Evolutionary conservation across 2,888 invertebrate genomes (phyloP).

Genomic region (Apeira syringaria): DNA sequence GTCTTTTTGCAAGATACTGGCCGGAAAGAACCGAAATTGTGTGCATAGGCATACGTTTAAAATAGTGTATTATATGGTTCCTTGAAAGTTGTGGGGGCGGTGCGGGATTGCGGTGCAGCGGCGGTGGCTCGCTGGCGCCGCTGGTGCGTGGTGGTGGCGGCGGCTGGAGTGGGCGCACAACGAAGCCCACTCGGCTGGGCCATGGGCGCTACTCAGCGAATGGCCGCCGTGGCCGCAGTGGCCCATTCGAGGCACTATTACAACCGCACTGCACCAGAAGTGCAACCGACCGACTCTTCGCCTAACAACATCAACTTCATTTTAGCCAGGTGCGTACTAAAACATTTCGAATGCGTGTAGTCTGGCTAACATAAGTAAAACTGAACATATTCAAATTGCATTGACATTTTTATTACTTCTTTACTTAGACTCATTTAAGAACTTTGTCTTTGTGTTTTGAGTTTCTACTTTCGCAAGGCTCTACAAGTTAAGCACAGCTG

Average conservation of each 20-base stretch:
- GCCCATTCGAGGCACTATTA: conserved; percentile 70
- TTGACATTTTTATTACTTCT: too few species aligned
- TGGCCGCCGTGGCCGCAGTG: conserved; percentile 83
- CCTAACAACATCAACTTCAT: conserved; percentile 85
- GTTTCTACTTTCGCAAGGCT: too few species aligned
- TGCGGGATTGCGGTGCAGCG: conserved; percentile 46
- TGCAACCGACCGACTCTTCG: conserved; percentile 57
- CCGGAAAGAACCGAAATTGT: too few species aligned
- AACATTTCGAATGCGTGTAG: background rate
- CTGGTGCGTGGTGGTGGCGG: conserved; percentile 64
- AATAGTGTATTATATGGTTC: too few species aligned
- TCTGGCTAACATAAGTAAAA: too few species aligned
- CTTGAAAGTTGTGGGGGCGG: conserved; percentile 62
- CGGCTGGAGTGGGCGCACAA: conserved; percentile 65
- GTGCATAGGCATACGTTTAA: too few species aligned
- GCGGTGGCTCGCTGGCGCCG: conserved; percentile 68
- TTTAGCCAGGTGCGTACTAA: conserved; percentile 88
- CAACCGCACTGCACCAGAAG: conserved; percentile 74
- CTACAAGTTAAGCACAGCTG: too few species aligned
- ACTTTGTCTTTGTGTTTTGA: too few species aligned
- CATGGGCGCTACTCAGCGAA: conserved; percentile 87
- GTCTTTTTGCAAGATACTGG: too few species aligned
- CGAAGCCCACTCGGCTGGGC: conserved; percentile 83
- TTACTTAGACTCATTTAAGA: too few species aligned
- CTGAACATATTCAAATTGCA: too few species aligned